Base-by-base conservation (phyloP, 2,888 invertebrate genomes). In the Tanypteryx hageni region DNA sequence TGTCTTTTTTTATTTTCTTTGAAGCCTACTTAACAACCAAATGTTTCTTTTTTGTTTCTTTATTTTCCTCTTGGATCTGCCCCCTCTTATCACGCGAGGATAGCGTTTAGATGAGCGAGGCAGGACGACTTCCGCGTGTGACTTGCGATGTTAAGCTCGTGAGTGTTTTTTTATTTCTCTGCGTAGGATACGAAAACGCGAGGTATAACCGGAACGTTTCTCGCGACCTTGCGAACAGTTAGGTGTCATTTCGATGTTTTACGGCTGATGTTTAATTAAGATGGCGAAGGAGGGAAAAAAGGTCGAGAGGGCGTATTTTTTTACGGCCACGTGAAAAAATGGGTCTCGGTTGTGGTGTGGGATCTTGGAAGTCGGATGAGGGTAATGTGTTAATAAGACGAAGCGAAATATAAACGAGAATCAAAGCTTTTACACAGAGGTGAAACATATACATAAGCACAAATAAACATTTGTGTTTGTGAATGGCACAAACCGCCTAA, bases 211-310 rank as follows among this genome's bases (percentile, higher is more conserved):
- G 68, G 68, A n/a, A 68, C 68, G 68, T 9, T 44, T 44, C 64
- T 22, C 64, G 64, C 44, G 89, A 68, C 89, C 89, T 89, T 89
- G 64, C 56, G 13, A 89, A 89, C 89, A 89, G 68, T 89, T 89
- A 89, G 61, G 89, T 68, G 89, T 89, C 89, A 64, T 89, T 68
- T 68, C 44, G 44, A n/a, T n/a, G 59, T 89, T 89, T 89, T 68
- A 89, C 44, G 89, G 64, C 89, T 64, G 61, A n/a, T 68, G 64
- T 64, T 89, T 89, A 89, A 89, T 89, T 89, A 89, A 68, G 89
- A 68, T 58, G 56, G 89, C 44, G 89, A 31, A 89, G 76, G 68
- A 68, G 18, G 22, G 68, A 10, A 76, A 89, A 89, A 89, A 68
- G 44, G 56, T 89, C 64, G 64, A 31, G n/a, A 27, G 61, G 18